Percentiles rank a stretch among this genome's conserved stretches.
phyloP scores from a whole-genome alignment of 2,113 vertebrate genomes.

The Neodontobutis hainanensis region DNA sequence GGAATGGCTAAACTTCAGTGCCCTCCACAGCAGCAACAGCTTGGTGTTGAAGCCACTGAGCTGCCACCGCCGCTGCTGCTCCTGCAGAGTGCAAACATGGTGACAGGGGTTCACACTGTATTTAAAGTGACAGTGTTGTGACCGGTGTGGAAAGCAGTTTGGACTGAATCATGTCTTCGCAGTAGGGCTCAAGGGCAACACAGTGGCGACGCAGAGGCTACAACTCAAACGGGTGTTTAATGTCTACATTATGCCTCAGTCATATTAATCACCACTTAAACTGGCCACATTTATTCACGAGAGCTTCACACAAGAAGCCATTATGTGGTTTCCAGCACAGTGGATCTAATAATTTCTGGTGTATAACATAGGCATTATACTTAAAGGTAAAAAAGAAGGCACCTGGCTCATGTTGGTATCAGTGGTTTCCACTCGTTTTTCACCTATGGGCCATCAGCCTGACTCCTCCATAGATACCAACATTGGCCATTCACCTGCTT shows the following conservation, averaged over 20 bases:
- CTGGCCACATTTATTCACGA: neutral
- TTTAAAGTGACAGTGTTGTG: constrained; percentile 62
- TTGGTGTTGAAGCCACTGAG: neutral
- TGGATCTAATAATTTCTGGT: too few relatives aligned
- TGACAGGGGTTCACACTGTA: constrained; percentile 35
- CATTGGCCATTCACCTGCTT: too few relatives aligned
- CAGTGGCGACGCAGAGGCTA: constrained; percentile 25
- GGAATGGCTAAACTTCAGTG: constrained; percentile 46
- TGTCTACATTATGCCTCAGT: constrained; percentile 8
- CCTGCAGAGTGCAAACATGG: constrained; percentile 37
- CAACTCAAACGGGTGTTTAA: constrained; percentile 22
- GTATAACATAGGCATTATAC: too few relatives aligned
- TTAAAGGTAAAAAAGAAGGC: too few relatives aligned
- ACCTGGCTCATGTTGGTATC: too few relatives aligned
- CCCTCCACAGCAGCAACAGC: constrained; percentile 3
- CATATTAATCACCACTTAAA: constrained; percentile 34
- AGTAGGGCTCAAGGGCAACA: constrained; percentile 44
- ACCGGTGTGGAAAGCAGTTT: constrained; percentile 43
- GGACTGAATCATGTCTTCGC: constrained; percentile 44
- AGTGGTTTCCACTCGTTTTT: too few relatives aligned
- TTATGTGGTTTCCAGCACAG: neutral
- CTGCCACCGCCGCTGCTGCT: neutral
- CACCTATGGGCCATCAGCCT: too few relatives aligned
- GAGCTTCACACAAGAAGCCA: neutral
- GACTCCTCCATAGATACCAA: too few relatives aligned